Evolutionary conservation across 2,113 vertebrate species (phyloP).

Genomic region (Trinectes maculatus): DNA sequence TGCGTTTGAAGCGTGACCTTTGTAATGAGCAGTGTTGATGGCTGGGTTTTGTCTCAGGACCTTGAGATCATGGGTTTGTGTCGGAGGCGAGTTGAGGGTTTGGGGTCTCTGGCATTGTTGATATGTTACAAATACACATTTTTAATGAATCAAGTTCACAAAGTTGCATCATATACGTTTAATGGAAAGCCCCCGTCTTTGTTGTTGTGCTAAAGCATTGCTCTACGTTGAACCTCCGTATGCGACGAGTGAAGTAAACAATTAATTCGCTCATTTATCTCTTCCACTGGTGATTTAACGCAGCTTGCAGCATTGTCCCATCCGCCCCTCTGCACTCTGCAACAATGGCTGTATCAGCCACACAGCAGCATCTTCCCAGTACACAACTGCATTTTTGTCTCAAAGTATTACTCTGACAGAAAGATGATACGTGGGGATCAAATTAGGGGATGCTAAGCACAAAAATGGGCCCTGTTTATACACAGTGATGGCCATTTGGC

Average conservation of each 20-base stretch:
- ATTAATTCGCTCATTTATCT: too few relatives aligned
- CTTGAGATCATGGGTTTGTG: conserved; percentile 24
- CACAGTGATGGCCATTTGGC: conserved; percentile 72
- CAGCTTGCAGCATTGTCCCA: not conserved
- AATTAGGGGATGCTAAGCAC: conserved; percentile 56
- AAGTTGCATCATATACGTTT: not conserved
- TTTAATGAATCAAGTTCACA: conserved; percentile 7
- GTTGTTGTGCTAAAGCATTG: too few relatives aligned
- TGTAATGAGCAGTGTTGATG: too few relatives aligned
- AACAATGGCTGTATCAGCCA: not conserved
- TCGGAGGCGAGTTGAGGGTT: not conserved
- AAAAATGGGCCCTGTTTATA: conserved; percentile 66
- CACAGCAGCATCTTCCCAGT: conserved; percentile 10
- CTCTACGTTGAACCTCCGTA: too few relatives aligned
- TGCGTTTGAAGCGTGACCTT: too few relatives aligned
- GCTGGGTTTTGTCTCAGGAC: too few relatives aligned
- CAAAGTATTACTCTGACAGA: conserved; percentile 23
- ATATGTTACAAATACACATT: too few relatives aligned
- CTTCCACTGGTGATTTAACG: too few relatives aligned
- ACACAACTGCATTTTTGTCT: conserved; percentile 7
- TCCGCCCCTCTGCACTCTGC: not conserved
- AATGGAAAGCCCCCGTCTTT: too few relatives aligned
- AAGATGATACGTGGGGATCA: conserved; percentile 46
- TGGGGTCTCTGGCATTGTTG: too few relatives aligned
- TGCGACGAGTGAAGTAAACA: too few relatives aligned